phyloP scores from a whole-genome alignment of 2,888 invertebrate species.

The Dermolepida albohirtum region DNA sequence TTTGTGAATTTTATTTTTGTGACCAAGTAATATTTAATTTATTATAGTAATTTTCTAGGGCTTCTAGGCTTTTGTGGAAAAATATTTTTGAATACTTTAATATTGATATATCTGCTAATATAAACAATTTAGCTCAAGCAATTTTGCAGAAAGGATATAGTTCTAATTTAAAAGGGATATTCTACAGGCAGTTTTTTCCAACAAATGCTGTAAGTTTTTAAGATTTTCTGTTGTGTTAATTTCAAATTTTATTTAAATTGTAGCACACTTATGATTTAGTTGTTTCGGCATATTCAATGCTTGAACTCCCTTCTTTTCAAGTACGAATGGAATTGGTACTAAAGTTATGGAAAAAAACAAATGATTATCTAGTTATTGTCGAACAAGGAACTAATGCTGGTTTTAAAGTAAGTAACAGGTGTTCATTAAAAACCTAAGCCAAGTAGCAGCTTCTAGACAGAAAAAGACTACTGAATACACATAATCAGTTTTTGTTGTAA shows the following conservation, averaged over 20 bases:
- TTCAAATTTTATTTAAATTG: conserved; percentile 31
- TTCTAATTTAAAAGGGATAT: conserved; percentile 72
- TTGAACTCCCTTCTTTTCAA: conserved; percentile 79
- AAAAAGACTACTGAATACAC: too few species aligned
- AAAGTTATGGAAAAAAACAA: conserved; percentile 89
- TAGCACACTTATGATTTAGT: conserved; percentile 81
- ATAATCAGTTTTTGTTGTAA: too few species aligned
- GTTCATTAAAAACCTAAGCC: too few species aligned
- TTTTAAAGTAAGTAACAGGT: conserved; percentile 73
- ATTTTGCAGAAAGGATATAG: conserved; percentile 77
- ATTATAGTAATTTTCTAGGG: conserved; percentile 66
- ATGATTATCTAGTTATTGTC: conserved; percentile 82
- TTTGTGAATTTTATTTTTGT: neutral
- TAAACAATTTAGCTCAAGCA: conserved; percentile 84
- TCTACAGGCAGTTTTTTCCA: conserved; percentile 86
- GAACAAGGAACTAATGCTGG: conserved; percentile 88
- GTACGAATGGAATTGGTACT: conserved; percentile 77
- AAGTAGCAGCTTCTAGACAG: too few species aligned
- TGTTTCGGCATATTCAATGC: conserved; percentile 81
- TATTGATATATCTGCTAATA: conserved; percentile 83
- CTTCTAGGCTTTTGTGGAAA: conserved; percentile 79
- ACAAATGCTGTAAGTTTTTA: conserved; percentile 66
- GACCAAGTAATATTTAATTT: neutral
- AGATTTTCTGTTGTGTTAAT: neutral
- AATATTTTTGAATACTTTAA: conserved; percentile 85